Evolutionary conservation across 2,888 invertebrate species (phyloP).

Genomic region (Protonemura montana): DNA sequence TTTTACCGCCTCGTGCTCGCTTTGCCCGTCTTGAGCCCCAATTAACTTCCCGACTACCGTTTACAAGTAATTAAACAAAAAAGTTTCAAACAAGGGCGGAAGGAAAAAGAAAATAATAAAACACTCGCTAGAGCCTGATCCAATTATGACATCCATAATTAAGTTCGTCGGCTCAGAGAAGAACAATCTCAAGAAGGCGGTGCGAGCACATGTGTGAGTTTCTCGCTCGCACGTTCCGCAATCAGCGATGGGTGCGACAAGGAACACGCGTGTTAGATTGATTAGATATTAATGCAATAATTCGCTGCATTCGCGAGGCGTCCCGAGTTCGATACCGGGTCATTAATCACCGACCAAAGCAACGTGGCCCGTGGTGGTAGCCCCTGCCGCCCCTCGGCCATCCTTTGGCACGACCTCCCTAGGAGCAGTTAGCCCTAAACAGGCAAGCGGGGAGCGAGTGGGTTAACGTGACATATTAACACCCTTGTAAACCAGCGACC

Average conservation of each 20-base stretch:
- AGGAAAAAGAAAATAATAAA: background rate
- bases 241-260: background rate
- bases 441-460: background rate
- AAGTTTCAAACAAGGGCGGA: background rate
- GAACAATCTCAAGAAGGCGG: background rate
- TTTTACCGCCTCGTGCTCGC: background rate
- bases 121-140: background rate
- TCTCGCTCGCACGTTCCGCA: background rate
- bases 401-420: too few species aligned
- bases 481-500: background rate
- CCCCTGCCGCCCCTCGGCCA: too few species aligned
- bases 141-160: slow-evolving; percentile 4
- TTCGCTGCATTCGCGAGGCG: slow-evolving; percentile 13
- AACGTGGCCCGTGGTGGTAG: too few species aligned
- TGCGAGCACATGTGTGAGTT: background rate
- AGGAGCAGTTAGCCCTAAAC: background rate
- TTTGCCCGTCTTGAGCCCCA: background rate
- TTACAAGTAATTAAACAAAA: slow-evolving; percentile 9
- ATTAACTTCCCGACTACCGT: background rate
- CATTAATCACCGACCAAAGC: slow-evolving; percentile 36
- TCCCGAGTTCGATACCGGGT: background rate
- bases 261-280: background rate
- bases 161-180: background rate
- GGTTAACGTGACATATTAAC: slow-evolving; percentile 32
- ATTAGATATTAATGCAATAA: slow-evolving; percentile 33